phyloP scores from a whole-genome alignment of 2,113 vertebrate genomes.

The Dolichotis patagonum region DNA sequence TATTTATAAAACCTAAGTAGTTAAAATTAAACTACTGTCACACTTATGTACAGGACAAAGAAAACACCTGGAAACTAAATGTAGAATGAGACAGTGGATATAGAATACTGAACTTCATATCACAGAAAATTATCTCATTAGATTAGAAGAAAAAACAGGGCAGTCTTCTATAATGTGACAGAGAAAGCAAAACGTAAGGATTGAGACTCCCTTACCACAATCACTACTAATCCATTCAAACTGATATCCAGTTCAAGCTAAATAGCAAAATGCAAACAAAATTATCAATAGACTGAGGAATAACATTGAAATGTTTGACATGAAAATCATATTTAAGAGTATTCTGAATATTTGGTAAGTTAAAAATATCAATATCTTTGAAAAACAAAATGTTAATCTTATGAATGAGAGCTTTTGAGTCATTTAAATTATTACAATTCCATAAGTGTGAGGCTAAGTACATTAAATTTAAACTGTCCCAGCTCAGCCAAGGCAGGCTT shows the following conservation, averaged over 20 bases:
- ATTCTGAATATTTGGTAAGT: background rate
- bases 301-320: slow-evolving; percentile 7
- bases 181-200: background rate
- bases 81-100: background rate
- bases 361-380: background rate
- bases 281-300: background rate
- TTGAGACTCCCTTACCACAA: background rate
- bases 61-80: slow-evolving; percentile 24
- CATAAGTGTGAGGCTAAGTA: background rate
- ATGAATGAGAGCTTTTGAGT: background rate
- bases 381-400: slow-evolving; percentile 7
- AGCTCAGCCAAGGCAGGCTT: no score
- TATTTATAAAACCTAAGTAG: slow-evolving; percentile 46
- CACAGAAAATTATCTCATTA: background rate
- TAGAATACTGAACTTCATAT: background rate
- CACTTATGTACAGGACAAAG: background rate
- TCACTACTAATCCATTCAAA: background rate
- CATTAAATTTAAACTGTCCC: background rate
- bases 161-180: background rate
- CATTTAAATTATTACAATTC: background rate
- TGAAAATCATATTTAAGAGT: background rate
- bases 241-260: background rate
- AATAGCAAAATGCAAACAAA: background rate
- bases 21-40: slow-evolving; percentile 53
- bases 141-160: background rate